These are phyloP conservation scores for Morone chrysops DNA, from an alignment of 2,113 vertebrate genomes.

Conservation along the genomic window DNA sequence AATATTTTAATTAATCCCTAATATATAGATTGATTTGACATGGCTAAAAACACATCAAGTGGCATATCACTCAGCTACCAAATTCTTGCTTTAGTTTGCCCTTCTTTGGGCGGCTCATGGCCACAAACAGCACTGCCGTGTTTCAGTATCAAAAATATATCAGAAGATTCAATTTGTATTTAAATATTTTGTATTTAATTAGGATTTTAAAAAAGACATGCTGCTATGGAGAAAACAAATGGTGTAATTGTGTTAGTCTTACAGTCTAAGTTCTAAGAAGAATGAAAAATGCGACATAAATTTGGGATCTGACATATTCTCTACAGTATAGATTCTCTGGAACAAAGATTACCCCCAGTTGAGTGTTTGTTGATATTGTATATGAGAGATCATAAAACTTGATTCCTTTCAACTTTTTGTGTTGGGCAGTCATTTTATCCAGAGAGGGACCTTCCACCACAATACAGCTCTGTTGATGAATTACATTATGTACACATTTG, in stretches of 20 bases:
- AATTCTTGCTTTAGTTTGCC: constrained; percentile 1
- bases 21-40: constrained; percentile 67
- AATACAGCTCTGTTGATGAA: constrained; percentile 42
- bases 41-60: constrained; percentile 42
- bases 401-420: constrained; percentile 7
- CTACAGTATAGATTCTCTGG: constrained; percentile 16
- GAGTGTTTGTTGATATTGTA: constrained; percentile 32
- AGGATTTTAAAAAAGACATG: neutral
- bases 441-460: constrained; percentile 40
- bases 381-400: constrained; percentile 36
- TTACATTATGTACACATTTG: constrained; percentile 34
- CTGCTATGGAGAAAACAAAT: constrained; percentile 44
- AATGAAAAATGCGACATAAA: constrained; percentile 30
- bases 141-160: constrained; percentile 42
- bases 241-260: neutral
- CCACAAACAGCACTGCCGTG: constrained; percentile 11
- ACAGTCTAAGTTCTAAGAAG: neutral
- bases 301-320: constrained; percentile 5
- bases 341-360: constrained; percentile 11
- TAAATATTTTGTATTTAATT: neutral
- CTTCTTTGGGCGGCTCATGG: neutral
- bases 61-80: constrained; percentile 6
- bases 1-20: constrained; percentile 67
- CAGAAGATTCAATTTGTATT: neutral
- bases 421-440: constrained; percentile 29